Percentiles rank a stretch among this genome's conserved stretches.
Conservation (phyloP, 2,888 invertebrate genomes). For the Syrista parreyssii region DNA sequence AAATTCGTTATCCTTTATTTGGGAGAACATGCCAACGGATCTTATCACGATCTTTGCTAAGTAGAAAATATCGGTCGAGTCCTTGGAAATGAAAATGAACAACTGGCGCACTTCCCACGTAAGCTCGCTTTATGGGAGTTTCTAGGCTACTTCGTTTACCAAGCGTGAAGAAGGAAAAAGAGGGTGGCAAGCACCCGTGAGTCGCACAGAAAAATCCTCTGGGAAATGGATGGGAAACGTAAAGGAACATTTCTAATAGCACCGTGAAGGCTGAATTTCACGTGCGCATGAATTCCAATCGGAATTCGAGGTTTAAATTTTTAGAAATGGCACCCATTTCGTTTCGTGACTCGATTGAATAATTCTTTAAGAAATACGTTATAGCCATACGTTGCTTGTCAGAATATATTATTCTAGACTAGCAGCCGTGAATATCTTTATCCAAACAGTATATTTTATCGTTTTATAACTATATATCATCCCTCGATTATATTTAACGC, state of each 20-base stretch:
- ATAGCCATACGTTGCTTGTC: neutral
- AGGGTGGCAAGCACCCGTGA: neutral
- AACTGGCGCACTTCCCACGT: neutral
- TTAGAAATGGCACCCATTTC: neutral
- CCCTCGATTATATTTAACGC: neutral
- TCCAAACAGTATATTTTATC: neutral
- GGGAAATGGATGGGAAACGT: neutral
- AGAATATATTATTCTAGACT: neutral
- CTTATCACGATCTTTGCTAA: neutral
- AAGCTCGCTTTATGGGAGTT: neutral
- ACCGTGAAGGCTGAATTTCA: constrained; percentile 32
- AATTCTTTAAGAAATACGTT: neutral
- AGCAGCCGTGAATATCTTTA: neutral
- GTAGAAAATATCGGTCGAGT: neutral
- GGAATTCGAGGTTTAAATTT: neutral
- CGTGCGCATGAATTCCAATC: constrained; percentile 9
- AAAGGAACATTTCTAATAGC: constrained; percentile 26
- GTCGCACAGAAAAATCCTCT: neutral
- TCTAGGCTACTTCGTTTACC: neutral
- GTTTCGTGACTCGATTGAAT: neutral
- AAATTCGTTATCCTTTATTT: neutral
- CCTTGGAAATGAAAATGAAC: neutral
- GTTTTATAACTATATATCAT: neutral
- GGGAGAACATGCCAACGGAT: neutral
- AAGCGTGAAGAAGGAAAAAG: neutral